Conservation (phyloP, 2,113 vertebrate species). For the Rhinopomastus cyanomelas region DNA sequence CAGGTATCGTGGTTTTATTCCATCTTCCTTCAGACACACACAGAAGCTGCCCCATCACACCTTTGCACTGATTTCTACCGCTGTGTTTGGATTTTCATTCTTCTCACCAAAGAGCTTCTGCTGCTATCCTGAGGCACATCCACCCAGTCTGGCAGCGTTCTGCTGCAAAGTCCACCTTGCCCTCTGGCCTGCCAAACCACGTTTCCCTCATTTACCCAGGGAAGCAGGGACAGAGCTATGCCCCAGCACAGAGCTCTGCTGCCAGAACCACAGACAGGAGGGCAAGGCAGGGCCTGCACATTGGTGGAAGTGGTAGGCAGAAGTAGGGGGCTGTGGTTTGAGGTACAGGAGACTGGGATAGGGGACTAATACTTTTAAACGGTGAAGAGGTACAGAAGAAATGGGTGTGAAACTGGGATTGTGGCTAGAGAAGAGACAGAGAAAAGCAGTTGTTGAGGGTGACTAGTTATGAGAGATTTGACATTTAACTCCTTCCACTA, state of each 20-base stretch:
- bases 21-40: background rate
- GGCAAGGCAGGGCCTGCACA: background rate
- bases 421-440: background rate
- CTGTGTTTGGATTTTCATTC: background rate
- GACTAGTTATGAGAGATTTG: background rate
- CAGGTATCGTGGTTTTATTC: background rate
- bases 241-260: background rate
- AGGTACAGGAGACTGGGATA: background rate
- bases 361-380: background rate
- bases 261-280: background rate
- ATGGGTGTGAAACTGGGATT: background rate
- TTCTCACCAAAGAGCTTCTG: background rate
- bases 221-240: accelerated
- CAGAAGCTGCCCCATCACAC: accelerated
- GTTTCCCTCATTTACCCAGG: background rate
- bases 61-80: background rate
- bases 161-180: background rate
- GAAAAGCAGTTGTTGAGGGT: background rate
- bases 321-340: background rate
- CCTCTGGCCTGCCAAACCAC: background rate
- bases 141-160: background rate
- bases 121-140: background rate
- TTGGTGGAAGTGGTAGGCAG: background rate
- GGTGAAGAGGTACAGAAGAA: background rate
- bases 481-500: background rate